Conservation (phyloP, 2,888 invertebrate genomes). For the Chydorus sphaericus region DNA sequence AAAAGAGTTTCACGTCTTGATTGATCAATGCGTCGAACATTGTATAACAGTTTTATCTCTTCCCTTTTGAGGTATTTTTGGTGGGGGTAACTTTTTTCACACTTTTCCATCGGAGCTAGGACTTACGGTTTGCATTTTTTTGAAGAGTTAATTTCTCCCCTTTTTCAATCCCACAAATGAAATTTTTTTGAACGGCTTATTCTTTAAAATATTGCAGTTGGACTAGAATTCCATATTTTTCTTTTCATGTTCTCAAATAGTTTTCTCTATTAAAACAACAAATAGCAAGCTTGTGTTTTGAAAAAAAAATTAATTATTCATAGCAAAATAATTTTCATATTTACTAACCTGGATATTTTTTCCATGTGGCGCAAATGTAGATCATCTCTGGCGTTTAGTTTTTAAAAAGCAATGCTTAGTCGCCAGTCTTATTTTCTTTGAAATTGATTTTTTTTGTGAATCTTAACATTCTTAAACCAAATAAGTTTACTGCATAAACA, state of each 20-base stretch:
- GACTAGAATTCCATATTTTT: background rate
- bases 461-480: background rate
- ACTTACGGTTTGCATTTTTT: background rate
- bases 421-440: background rate
- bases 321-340: background rate
- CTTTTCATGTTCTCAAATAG: background rate
- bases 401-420: conserved; percentile 2
- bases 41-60: background rate
- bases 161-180: conserved; percentile 1
- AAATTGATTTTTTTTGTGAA: background rate
- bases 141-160: background rate
- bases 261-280: background rate
- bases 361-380: background rate
- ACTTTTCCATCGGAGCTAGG: background rate
- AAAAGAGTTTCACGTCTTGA: no score
- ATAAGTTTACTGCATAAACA: background rate
- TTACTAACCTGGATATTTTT: background rate
- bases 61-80: background rate
- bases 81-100: background rate
- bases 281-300: background rate
- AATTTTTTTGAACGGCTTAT: background rate
- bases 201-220: background rate
- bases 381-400: background rate
- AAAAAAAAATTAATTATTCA: background rate
- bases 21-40: background rate